phyloP scores from a whole-genome alignment of 2,113 vertebrate genomes.

The Hystrix brachyura region DNA sequence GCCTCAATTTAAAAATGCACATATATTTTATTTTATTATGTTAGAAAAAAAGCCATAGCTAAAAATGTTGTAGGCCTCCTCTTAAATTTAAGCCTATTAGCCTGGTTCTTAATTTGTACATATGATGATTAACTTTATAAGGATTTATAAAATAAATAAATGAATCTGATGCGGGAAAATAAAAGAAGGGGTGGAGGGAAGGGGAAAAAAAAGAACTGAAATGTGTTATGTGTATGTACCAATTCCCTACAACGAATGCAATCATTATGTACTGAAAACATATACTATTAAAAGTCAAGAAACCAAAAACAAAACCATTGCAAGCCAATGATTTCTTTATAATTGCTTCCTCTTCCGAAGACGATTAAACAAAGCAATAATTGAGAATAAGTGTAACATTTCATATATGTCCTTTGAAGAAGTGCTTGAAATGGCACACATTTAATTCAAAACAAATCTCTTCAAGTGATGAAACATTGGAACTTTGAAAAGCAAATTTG shows the following conservation, averaged over 20 bases:
- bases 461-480: neutral
- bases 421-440: neutral
- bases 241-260: neutral
- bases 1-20: neutral
- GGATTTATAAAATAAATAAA: neutral
- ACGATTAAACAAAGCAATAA: neutral
- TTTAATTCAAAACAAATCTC: neutral
- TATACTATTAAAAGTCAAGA: neutral
- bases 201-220: neutral
- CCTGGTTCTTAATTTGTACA: neutral
- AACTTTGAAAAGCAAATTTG: neutral
- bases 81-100: neutral
- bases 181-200: neutral
- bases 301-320: neutral
- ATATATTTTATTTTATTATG: neutral
- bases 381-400: neutral
- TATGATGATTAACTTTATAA: neutral
- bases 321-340: neutral
- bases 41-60: neutral
- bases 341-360: neutral
- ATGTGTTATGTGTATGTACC: neutral
- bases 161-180: neutral
- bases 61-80: neutral
- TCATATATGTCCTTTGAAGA: neutral
- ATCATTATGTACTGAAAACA: neutral